phyloP scores from a whole-genome alignment of 2,113 vertebrate species.

The Neopipo cinnamomea region DNA sequence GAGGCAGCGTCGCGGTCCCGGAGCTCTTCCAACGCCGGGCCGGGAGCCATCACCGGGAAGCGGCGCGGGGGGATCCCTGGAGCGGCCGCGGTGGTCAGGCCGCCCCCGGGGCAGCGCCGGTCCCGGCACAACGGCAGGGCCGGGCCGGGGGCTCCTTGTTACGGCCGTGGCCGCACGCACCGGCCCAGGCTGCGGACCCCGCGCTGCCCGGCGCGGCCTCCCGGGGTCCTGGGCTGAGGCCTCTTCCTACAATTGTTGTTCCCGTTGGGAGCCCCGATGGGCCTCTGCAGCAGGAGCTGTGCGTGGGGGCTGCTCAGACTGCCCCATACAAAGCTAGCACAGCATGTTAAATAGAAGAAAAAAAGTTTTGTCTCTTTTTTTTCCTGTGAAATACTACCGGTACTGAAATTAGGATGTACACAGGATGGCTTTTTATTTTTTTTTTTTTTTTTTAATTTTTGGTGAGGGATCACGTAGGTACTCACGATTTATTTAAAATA shows the following conservation, averaged over 20 bases:
- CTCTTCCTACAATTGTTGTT: slow-evolving; percentile 33
- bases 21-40: too few relatives aligned
- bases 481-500: slow-evolving; percentile 10
- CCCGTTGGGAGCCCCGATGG: not conserved
- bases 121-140: too few relatives aligned
- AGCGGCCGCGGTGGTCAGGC: too few relatives aligned
- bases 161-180: not conserved
- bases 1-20: too few relatives aligned
- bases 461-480: not conserved
- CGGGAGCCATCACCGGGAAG: too few relatives aligned
- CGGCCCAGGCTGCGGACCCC: not conserved
- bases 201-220: accelerated
- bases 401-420: not conserved
- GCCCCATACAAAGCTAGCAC: accelerated
- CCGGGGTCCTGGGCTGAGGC: not conserved
- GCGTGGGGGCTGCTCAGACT: not conserved
- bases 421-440: accelerated
- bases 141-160: too few relatives aligned
- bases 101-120: too few relatives aligned
- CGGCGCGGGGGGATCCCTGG: too few relatives aligned
- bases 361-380: not conserved
- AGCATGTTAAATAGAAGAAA: accelerated
- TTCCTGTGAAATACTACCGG: accelerated
- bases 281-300: not conserved
- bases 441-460: not conserved